Evolutionary conservation across 2,113 vertebrate species (phyloP), one percentile per base, ranked within the genome.

Genomic region (Mesoclemmys tuberculata): DNA sequence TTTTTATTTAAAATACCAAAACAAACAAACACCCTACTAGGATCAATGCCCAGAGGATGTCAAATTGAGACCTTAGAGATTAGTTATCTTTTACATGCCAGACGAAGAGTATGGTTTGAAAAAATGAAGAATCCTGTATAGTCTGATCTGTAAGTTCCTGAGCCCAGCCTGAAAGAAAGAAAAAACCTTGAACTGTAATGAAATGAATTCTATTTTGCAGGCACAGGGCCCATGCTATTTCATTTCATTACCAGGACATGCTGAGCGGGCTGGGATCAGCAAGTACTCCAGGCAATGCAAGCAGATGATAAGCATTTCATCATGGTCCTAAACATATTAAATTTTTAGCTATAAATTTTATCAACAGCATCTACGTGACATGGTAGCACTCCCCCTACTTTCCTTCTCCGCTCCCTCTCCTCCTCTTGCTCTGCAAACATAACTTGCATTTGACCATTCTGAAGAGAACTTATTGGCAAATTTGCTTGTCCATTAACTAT

Each of bases 291-390:
- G 96, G 97, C 95, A 97, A 92, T 97, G 96, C 94, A 96, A 93
- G 83, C 94, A 95, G 93, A 94, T 97, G 94, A 98, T 98, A 97
- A 98, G 96, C 97, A 96, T 97, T 98, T 98, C 95, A 98, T 98
- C 97, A 97, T 88, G 79, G 89, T 79, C 56, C 95, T 97, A 97
- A 98, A 97, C 92, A 96, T 97, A 98, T 97, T 98, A 97, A 96
- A 97, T 97, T 97, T 97, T 97, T 96, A 93, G 93, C 95, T 96
- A 96, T 97, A 97, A 94, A 97, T 97, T 98, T 97, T 98, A 97
- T 98, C 97, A 98, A 75, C 80, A 89, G 31, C 75, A 97, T 97
- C 96, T 97, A 90, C 78, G 56, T 90, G 84, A 21, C 89, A 92
- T 88, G 79, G 64, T 96, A 87, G n/a, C 6, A 21, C 89, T 90